Base-by-base conservation (phyloP, 2,797 vertebrate species). In the Mastacembelus armatus region DNA sequence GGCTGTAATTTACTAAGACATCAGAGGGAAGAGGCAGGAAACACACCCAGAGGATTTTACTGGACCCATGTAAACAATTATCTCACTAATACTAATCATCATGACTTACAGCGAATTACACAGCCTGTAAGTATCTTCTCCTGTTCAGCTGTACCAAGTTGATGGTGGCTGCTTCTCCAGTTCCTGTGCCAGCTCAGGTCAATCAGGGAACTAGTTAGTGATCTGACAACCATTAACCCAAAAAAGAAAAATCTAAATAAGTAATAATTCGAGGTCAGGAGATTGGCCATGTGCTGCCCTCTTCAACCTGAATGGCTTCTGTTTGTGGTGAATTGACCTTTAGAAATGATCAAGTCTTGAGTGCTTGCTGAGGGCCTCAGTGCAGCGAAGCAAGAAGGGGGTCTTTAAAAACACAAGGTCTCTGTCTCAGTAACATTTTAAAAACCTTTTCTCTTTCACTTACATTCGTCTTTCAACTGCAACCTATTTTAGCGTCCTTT, bases 341-440 rank as follows among this genome's bases (percentile, higher is more conserved):
- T 54, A 48, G 47, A 85, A 72, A 60, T 12, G 7, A 30, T 45
- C 3, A 49, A 57, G 50, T 73, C 51, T 63, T 27, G 59, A 70
- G 61, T 58, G 49, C 24, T 62, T 2, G 49, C 58, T 27, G 26
- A 54, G 48, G 35, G 22, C 36, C 29, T 43, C 5, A 2, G 18
- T 26, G 63, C 56, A 10, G 7, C 18, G 51, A 50, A 45, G 45
- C n/a, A 12, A 39, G 40, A 6, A 29, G n/a, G n/a, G n/a, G n/a
- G 29, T 16, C 42, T 69, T 78, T 56, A 66, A 65, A 70, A 60
- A 78, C 47, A 18, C 66, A 79, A 81, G 82, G 71, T 83, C 74
- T n/a, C 52, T 0, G 19, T 66, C 60, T 54, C 57, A 9, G 36
- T 65, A 32, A 49, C 55, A 18, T 29, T 70, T 74, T 49, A 40